Percentiles rank a stretch among this genome's conserved stretches.
Conservation (phyloP, 2,113 vertebrate genomes). For the human region GRCh38 chr1:78964001-78964500, state of each 20-base stretch:
- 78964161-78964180: slow-evolving; percentile 54
- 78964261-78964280: slow-evolving; percentile 65
- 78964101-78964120: slow-evolving; percentile 53
- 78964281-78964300: slow-evolving; percentile 69
- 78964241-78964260: slow-evolving; percentile 31
- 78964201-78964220: slow-evolving; percentile 59
- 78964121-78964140: slow-evolving; percentile 58
- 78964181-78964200: slow-evolving; percentile 57
- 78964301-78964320: slow-evolving; percentile 77
- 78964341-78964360: slow-evolving; percentile 69
- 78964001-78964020: background rate
- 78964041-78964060: slow-evolving; percentile 59
- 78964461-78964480: slow-evolving; percentile 74
- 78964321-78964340: slow-evolving; percentile 74
- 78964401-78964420: slow-evolving; percentile 75
- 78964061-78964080: slow-evolving; percentile 48
- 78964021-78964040: slow-evolving; percentile 39
- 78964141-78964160: slow-evolving; percentile 60
- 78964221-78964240: slow-evolving; percentile 59
- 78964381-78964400: slow-evolving; percentile 79
- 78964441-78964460: slow-evolving; percentile 71
- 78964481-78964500: slow-evolving; percentile 76
- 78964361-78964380: slow-evolving; percentile 81
- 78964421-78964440: slow-evolving; percentile 80
- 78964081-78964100: slow-evolving; percentile 74